Base-by-base conservation (phyloP, 1,140 invertebrate genomes). In the Drosophila willistoni region DNA sequence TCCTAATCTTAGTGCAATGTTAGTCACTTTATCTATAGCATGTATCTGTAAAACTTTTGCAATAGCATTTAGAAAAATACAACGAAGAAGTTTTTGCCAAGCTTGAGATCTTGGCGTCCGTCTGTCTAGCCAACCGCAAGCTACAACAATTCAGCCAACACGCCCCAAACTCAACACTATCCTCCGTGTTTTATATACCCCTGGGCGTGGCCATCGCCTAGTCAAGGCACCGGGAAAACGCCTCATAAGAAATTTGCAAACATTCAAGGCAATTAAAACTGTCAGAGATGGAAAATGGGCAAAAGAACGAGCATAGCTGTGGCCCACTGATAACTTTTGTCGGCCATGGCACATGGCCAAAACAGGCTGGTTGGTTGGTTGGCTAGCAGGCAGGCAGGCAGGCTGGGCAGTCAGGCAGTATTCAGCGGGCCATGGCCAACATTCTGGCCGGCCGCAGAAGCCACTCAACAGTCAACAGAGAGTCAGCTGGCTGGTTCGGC, bases 261-360 rank as follows among this genome's bases (percentile, higher is more conserved):
- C 83, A 86, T 87, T 86, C 83, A 73, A 86, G 83, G 83, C 83
- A 86, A 86, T 86, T 86, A 86, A 86, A 86, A 86, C 83, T 86
- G 83, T 86, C 83, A 87, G 83, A 64, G 74, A 51, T 51, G 44
- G 65, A 75, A 73, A 76, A 71, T 76, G 79, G 61, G 62, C 22
- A 33, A 61, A 33, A 44, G 68, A 44, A 55, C 17, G 44, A 65
- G 34, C 17, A 55, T 47, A 5, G 22, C 68, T 76, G 78, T 55
- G 74, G 61, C 62, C 56, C 75, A 78, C 75, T 79, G 82, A 86
- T 86, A 86, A 87, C 75, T 85, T 85, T 85, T 81, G 71, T 76
- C 60, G 55, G 42, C 44, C 79, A 79, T 86, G 76, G 76, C 75
- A 78, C 68, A 78, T 67, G 68, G 75, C 76, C 76, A 75, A 61